phyloP scores from a whole-genome alignment of 2,797 vertebrate species.

The Rhodeus uyekii region DNA sequence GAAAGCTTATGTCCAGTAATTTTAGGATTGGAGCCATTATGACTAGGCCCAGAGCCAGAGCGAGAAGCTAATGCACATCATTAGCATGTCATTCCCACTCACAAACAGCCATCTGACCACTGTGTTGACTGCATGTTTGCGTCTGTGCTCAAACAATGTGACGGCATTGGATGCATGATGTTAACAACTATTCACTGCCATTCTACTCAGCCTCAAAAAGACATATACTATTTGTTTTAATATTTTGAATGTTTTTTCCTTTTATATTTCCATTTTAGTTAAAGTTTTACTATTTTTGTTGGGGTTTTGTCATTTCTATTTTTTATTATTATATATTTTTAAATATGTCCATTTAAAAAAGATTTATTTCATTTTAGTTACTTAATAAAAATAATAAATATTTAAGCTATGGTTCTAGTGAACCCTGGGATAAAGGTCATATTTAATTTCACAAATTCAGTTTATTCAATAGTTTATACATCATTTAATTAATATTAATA shows the following conservation, averaged over 20 bases:
- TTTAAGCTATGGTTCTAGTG: not conserved
- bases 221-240: not conserved
- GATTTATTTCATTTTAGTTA: not conserved
- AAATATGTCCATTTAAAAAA: too few relatives aligned
- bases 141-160: slow-evolving; percentile 8
- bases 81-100: slow-evolving; percentile 15
- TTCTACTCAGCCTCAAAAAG: slow-evolving; percentile 32
- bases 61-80: slow-evolving; percentile 24
- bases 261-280: not conserved
- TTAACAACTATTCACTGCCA: slow-evolving; percentile 47
- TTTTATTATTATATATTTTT: too few relatives aligned
- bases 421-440: not conserved
- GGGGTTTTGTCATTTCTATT: not conserved
- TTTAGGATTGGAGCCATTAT: slow-evolving; percentile 30
- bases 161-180: slow-evolving; percentile 30
- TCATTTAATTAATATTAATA: not conserved
- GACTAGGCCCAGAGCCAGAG: slow-evolving; percentile 9
- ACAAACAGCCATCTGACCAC: not conserved
- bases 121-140: slow-evolving; percentile 28
- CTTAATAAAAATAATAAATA: not conserved
- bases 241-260: not conserved
- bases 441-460: not conserved
- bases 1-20: slow-evolving; percentile 37
- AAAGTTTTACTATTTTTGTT: not conserved
- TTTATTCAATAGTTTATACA: not conserved